These are phyloP conservation scores for Callopanchax toddi DNA, from an alignment of 2,113 vertebrate species.

Conservation along the genomic window DNA sequence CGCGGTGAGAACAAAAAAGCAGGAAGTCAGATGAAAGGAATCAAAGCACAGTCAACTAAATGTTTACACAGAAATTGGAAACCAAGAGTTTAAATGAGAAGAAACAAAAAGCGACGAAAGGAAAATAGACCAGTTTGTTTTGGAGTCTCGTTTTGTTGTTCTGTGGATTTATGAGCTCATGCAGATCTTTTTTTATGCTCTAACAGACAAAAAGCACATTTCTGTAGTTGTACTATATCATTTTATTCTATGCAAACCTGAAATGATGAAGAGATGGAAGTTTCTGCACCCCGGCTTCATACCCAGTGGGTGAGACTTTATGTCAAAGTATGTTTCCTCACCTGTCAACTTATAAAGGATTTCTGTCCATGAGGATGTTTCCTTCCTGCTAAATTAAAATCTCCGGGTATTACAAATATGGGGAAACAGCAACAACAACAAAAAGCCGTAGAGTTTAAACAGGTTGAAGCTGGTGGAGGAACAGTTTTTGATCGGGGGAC, in stretches of 20 bases:
- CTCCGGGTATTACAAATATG: no score
- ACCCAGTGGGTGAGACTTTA: no score
- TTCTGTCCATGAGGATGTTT: no score
- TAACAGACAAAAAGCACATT: not conserved
- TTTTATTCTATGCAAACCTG: not conserved
- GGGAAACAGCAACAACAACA: no score
- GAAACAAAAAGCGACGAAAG: not conserved
- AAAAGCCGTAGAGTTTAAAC: no score
- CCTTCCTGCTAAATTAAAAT: no score
- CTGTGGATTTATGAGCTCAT: conserved; percentile 5
- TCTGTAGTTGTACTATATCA: not conserved
- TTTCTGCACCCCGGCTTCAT: no score
- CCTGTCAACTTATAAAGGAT: no score
- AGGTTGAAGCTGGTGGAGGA: no score
- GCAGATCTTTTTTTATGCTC: not conserved
- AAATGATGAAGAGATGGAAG: no score
- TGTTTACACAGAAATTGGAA: conserved; percentile 3
- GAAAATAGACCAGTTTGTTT: not conserved
- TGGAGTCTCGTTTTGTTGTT: not conserved
- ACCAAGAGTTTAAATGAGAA: conserved; percentile 13
- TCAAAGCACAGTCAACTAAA: conserved; percentile 25
- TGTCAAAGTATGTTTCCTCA: no score
- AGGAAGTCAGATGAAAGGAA: conserved; percentile 25
- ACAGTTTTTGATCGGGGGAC: no score
- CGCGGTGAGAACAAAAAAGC: conserved; percentile 6